Base-by-base conservation (phyloP, 2,888 invertebrate species). In the Apamea epomidion region DNA sequence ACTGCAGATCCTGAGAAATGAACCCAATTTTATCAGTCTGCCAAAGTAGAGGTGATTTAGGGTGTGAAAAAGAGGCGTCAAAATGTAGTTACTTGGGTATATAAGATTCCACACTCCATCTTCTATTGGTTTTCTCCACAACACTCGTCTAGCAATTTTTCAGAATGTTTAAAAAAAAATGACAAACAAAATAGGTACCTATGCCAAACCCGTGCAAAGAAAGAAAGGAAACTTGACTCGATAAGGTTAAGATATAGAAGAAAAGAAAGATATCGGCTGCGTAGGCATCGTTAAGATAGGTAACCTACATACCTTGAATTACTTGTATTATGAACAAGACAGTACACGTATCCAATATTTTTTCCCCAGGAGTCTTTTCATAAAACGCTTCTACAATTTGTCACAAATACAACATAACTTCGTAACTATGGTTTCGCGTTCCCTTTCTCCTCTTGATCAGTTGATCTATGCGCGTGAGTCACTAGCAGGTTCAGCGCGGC, bases 401-500 rank as follows among this genome's bases (percentile, higher is more conserved):
- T 79, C n/a, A 48, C 18, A 45, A 79, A 58, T 32, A 14, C n/a
- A 37, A 54, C 12, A 32, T 21, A 48, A n/a, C 48, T 58, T 54
- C 4, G 18, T 7, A n/a, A 14, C 42, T 16, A 71, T 32, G 5
- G 72, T 70, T 80, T 69, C 21, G 29, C 60, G 12, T 74, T 73
- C 73, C 70, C 60, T 67, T 80, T 76, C 72, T 75, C 65, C n/a
- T 37, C n/a, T 67, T 51, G 60, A 60, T 58, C 48, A 60, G 29
- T 67, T 51, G 48, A 51, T 85, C 85, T 81, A 77, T 75, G 85
- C 69, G 67, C 45, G 16, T 86, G 88, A 88, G 79, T 88, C 86
- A 88, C 88, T 8, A 85, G 85, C 88, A 88, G 86, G 86, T 82
- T 88, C 79, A 62, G 14, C n/a, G 67, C 58, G 21, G 67, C 32